These are phyloP conservation scores for Diplolepis rosae DNA, from an alignment of 2,888 invertebrate genomes.

Conservation along the genomic window DNA sequence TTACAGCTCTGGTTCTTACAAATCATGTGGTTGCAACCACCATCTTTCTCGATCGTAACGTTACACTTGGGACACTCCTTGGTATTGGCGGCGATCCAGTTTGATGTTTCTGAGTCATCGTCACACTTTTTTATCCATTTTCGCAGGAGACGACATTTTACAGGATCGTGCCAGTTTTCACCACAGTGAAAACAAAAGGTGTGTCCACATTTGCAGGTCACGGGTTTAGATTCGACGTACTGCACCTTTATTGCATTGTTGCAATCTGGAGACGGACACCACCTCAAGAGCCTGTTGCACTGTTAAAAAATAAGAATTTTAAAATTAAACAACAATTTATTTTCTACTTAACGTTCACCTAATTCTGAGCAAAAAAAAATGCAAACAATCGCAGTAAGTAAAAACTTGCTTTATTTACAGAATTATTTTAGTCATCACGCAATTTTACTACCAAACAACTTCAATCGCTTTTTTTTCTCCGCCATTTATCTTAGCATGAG, in stretches of 20 bases:
- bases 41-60: conserved; percentile 97
- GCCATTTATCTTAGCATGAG: no score
- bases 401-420: no score
- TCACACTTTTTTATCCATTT: conserved; percentile 99
- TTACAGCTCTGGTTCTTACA: conserved; percentile 99
- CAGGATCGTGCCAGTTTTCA: conserved; percentile 99
- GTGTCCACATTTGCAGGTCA: conserved; percentile 94
- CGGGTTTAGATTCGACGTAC: conserved; percentile 94
- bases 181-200: conserved; percentile 97
- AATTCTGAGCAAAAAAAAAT: no score
- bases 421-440: no score
- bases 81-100: conserved; percentile 99
- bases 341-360: no score
- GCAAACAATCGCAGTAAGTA: no score
- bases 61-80: conserved; percentile 99
- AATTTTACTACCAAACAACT: no score
- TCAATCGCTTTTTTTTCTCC: no score
- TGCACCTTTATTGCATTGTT: conserved; percentile 95
- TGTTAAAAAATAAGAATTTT: conserved; percentile 72
- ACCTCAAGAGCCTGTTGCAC: conserved; percentile 96
- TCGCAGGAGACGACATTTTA: conserved; percentile 92
- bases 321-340: no score
- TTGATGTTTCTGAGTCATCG: conserved; percentile 98
- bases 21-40: conserved; percentile 99
- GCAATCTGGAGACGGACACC: conserved; percentile 99